Conservation (phyloP, 2,113 vertebrate species). For the Probosciger aterrimus region DNA sequence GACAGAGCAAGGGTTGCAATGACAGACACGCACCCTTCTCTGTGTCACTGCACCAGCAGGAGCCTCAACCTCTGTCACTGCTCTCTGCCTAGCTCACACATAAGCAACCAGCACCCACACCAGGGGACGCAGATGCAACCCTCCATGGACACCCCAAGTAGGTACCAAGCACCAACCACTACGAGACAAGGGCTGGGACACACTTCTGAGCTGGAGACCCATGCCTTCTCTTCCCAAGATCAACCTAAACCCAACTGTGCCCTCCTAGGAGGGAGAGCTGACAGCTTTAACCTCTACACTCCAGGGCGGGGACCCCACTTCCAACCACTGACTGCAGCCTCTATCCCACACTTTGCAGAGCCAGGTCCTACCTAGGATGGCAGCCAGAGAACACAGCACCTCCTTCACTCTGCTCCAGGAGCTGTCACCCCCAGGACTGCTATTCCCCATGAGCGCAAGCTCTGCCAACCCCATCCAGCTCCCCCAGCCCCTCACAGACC, state of each 20-base stretch:
- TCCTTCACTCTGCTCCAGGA: background rate
- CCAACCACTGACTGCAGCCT: background rate
- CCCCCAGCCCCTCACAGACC: background rate
- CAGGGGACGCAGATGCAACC: background rate
- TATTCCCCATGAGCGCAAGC: background rate
- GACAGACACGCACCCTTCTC: background rate
- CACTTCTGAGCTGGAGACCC: background rate
- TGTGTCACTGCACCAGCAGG: background rate
- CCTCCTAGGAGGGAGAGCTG: background rate
- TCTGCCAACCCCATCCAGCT: background rate
- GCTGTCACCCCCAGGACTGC: background rate
- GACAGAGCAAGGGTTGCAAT: background rate
- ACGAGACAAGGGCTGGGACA: background rate
- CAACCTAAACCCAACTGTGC: background rate
- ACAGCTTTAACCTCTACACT: background rate
- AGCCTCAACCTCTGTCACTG: background rate
- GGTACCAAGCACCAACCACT: background rate
- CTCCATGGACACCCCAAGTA: background rate
- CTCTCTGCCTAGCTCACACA: background rate
- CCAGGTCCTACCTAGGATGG: background rate
- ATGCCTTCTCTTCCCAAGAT: background rate
- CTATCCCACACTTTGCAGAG: background rate
- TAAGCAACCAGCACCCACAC: background rate
- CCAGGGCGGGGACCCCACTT: background rate
- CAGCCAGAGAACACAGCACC: background rate